Base-by-base conservation (phyloP, 2,113 vertebrate genomes). In the Eurypyga helias region DNA sequence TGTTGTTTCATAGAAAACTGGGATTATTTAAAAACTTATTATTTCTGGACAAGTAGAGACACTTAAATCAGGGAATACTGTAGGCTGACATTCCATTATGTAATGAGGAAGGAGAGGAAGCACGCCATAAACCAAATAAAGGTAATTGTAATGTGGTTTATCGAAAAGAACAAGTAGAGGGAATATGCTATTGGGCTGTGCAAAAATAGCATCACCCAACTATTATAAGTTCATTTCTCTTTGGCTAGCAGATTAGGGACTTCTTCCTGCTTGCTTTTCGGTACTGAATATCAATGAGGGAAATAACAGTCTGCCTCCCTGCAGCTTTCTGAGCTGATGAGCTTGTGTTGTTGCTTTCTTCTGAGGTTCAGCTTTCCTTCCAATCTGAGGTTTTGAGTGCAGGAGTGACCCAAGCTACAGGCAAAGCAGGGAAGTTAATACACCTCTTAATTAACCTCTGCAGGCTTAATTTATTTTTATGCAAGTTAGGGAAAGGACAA, bases 241-340 rank as follows among this genome's bases (percentile, higher is more conserved):
- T 87, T 75, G 79, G 28, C 31, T 78, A 48, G 28, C 69, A 92
- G 65, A 70, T 84, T 81, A 91, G 61, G 41, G 89, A 89, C 61
- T 93, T 87, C 81, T 87, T 95, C 65, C 41, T 0, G 0, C 73
- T 87, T 82, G 83, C 52, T 84, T 91, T 92, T 90, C 72, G 0
- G 69, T 69, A 24, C 46, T 77, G 94, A 91, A 36, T 72, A 70
- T 70, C 73, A 89, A 28, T 72, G 5, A 89, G 89, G 90, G 92
- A 96, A 93, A 96, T 93, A 92, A 90, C 51, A 84, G 54, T 3
- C 87, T 92, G 87, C 54, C 58, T 94, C 93, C 94, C 83, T 11
- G 73, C 91, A 97, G 90, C 62, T 87, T 90, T 88, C 80, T 31
- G 77, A 82, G 90, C 66, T 78, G 90, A 81, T 82, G 77, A 96